Conservation (phyloP, 1,140 invertebrate species). For the Aphelinus atriplicis region DNA sequence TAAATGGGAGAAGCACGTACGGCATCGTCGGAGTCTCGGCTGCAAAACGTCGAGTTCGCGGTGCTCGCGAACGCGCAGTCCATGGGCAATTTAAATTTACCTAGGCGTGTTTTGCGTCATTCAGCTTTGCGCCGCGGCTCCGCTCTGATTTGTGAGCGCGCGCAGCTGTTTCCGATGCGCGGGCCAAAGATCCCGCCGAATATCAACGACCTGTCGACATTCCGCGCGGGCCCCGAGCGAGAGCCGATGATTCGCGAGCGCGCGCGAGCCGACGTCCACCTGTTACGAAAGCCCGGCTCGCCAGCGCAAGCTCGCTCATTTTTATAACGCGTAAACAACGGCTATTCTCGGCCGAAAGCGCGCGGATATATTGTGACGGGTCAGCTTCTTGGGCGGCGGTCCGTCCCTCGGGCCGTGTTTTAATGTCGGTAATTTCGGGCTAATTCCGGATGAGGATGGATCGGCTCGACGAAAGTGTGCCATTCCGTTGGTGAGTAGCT, state of each 20-base stretch:
- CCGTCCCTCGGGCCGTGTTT: too few relatives aligned
- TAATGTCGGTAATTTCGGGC: too few relatives aligned
- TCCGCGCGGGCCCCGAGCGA: constrained; percentile 31
- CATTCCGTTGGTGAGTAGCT: too few relatives aligned
- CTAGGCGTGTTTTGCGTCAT: constrained; percentile 62
- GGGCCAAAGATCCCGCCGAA: constrained; percentile 55
- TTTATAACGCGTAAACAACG: constrained; percentile 22
- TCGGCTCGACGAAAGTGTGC: too few relatives aligned
- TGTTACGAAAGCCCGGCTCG: constrained; percentile 45
- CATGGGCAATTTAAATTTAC: constrained; percentile 65
- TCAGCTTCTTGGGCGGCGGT: too few relatives aligned
- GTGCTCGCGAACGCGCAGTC: constrained; percentile 36
- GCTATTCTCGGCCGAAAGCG: constrained; percentile 1
- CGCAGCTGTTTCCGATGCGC: constrained; percentile 56
- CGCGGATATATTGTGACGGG: neutral
- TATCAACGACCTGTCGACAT: constrained; percentile 57
- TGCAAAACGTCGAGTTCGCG: constrained; percentile 51
- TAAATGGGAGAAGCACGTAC: neutral
- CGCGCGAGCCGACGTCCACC: constrained; percentile 42
- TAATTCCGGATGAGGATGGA: too few relatives aligned
- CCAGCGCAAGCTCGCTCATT: constrained; percentile 4
- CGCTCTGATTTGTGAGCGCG: constrained; percentile 61
- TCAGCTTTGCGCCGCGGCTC: constrained; percentile 45
- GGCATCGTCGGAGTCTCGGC: constrained; percentile 37
- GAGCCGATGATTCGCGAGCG: too few relatives aligned